A percentile compares a stretch with the other conserved stretches of the same genome.
phyloP scores from a whole-genome alignment of 2,797 vertebrate species.

The Champsocephalus esox region DNA sequence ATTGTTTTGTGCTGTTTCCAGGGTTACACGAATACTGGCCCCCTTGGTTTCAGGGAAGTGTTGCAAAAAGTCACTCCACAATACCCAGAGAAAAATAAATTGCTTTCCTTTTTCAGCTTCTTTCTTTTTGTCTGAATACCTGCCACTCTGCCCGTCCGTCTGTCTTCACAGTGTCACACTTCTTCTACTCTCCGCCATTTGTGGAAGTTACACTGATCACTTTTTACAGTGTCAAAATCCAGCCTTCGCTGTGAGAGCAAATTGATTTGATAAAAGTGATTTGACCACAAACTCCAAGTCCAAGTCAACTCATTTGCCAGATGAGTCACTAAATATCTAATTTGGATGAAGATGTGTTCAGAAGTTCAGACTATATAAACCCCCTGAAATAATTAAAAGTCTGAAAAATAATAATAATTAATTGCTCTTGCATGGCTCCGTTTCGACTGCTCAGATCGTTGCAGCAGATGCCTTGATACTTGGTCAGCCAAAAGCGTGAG shows the following conservation, averaged over 20 bases:
- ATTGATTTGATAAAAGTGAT: conserved; percentile 21
- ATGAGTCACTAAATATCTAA: conserved; percentile 58
- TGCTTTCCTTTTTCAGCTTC: conserved; percentile 42
- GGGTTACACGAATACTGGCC: conserved; percentile 46
- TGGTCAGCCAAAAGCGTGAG: conserved; percentile 26
- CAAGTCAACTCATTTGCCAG: conserved; percentile 38
- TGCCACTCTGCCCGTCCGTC: conserved; percentile 29
- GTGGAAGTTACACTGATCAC: conserved; percentile 17
- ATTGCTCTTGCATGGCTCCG: conserved; percentile 50
- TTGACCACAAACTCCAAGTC: not conserved
- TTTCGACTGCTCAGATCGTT: conserved; percentile 21
- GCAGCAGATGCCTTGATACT: conserved; percentile 39
- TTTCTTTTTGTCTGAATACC: conserved; percentile 35
- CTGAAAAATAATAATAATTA: conserved; percentile 42
- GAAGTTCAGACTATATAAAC: conserved; percentile 56
- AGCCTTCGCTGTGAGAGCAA: conserved; percentile 6
- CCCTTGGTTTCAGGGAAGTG: conserved; percentile 46
- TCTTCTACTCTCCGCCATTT: conserved; percentile 30
- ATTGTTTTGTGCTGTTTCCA: conserved; percentile 57
- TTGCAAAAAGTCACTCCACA: conserved; percentile 40
- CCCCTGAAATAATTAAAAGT: conserved; percentile 62
- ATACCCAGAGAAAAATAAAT: conserved; percentile 48
- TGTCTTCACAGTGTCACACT: conserved; percentile 15
- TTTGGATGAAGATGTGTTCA: conserved; percentile 52
- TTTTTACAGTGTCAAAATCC: conserved; percentile 14